Evolutionary conservation across 2,888 invertebrate genomes (phyloP).

Genomic region (Lepidocyrtoides sp.): DNA sequence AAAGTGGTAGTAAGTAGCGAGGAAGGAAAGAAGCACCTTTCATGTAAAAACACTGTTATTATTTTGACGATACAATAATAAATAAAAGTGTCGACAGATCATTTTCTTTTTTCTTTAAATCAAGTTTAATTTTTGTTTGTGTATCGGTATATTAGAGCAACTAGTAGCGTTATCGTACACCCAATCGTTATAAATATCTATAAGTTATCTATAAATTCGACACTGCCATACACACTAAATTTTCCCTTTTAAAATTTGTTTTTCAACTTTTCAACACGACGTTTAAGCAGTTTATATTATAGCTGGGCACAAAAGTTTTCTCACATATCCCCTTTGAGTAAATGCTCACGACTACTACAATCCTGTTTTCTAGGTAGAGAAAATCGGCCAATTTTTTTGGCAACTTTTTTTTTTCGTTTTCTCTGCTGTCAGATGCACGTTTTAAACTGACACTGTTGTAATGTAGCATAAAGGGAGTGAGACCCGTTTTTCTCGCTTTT

Average conservation of each 20-base stretch:
- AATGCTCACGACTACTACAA: conserved; percentile 24
- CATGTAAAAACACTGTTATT: conserved; percentile 21
- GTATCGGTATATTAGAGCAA: background rate
- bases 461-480: conserved; percentile 8
- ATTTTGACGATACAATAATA: conserved; percentile 37
- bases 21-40: conserved; percentile 31
- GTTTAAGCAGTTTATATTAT: background rate
- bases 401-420: conserved; percentile 14
- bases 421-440: conserved; percentile 58
- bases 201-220: too few species aligned
- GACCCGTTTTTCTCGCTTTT: conserved; percentile 6
- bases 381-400: conserved; percentile 50
- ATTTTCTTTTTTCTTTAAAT: conserved; percentile 47
- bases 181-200: too few species aligned
- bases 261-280: background rate
- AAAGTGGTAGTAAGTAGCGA: conserved; percentile 69
- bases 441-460: conserved; percentile 27
- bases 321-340: conserved; percentile 14
- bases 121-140: conserved; percentile 52
- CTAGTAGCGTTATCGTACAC: background rate
- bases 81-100: conserved; percentile 48
- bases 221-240: too few species aligned
- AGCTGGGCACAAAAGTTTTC: background rate
- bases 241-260: background rate
- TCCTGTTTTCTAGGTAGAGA: conserved; percentile 27